phyloP scores from a whole-genome alignment of 2,797 vertebrate species.

The Bovichtus variegatus region DNA sequence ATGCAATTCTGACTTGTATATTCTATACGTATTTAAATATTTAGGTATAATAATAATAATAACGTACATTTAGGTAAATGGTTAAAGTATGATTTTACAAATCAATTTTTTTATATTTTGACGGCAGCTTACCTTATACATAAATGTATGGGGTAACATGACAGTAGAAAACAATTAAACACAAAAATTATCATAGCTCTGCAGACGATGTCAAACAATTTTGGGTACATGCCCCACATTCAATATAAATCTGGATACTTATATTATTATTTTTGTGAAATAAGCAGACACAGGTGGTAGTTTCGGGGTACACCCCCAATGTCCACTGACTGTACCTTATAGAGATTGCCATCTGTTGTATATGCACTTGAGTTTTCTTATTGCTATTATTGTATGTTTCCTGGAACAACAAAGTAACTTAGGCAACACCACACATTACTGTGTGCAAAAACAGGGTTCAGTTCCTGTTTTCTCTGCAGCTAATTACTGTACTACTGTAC shows the following conservation, averaged over 20 bases:
- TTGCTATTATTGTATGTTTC: background rate
- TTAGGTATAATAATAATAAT: background rate
- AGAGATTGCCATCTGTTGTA: background rate
- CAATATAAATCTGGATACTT: background rate
- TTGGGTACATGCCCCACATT: background rate
- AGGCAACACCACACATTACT: slow-evolving; percentile 27
- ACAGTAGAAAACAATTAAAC: background rate
- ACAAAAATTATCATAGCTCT: background rate
- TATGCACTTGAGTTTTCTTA: slow-evolving; percentile 9
- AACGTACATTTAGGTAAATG: background rate
- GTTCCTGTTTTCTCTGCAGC: slow-evolving; percentile 51
- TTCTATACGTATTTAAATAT: background rate
- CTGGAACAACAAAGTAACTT: slow-evolving; percentile 23
- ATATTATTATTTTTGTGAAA: background rate
- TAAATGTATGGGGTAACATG: background rate
- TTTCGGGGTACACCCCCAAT: background rate
- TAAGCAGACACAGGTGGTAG: background rate
- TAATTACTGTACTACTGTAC: slow-evolving; percentile 63
- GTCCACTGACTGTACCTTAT: background rate
- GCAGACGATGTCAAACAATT: background rate
- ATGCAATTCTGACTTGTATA: no score
- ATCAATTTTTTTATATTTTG: background rate
- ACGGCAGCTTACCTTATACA: background rate
- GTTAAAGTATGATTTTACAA: background rate
- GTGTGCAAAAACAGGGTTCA: slow-evolving; percentile 44